Evolutionary conservation across 2,113 vertebrate species (phyloP).

Genomic region (Pan paniscus): DNA sequence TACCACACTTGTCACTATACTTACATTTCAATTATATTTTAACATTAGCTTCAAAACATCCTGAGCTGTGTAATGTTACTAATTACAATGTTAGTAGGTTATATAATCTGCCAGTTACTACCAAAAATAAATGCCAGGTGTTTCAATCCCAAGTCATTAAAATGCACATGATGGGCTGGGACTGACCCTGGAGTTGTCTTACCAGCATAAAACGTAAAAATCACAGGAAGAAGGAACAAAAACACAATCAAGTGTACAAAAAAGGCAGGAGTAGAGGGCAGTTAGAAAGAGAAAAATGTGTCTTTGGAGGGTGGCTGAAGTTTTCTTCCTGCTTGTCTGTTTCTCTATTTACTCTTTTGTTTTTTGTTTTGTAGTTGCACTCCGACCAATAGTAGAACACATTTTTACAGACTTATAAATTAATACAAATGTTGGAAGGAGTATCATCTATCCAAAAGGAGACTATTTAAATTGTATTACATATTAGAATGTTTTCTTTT

Average conservation of each 20-base stretch:
- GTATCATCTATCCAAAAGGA: background rate
- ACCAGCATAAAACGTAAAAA: background rate
- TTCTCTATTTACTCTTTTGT: background rate
- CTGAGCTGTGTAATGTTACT: background rate
- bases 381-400: background rate
- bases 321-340: background rate
- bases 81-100: conserved; percentile 56
- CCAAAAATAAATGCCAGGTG: conserved; percentile 60
- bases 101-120: conserved; percentile 72
- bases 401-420: background rate
- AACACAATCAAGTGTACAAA: background rate
- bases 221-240: background rate
- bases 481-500: background rate
- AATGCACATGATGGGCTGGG: conserved; percentile 19
- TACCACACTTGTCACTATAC: background rate
- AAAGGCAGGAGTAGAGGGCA: fast-evolving
- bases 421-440: background rate
- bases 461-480: background rate
- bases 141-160: conserved; percentile 52
- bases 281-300: background rate
- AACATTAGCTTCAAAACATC: background rate
- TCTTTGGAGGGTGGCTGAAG: background rate
- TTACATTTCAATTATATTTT: conserved; percentile 32
- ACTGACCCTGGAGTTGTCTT: background rate
- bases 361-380: background rate